These are phyloP conservation scores for Drosophila mojavensis DNA, from an alignment of 1,140 invertebrate genomes.

Conservation along the genomic window DNA sequence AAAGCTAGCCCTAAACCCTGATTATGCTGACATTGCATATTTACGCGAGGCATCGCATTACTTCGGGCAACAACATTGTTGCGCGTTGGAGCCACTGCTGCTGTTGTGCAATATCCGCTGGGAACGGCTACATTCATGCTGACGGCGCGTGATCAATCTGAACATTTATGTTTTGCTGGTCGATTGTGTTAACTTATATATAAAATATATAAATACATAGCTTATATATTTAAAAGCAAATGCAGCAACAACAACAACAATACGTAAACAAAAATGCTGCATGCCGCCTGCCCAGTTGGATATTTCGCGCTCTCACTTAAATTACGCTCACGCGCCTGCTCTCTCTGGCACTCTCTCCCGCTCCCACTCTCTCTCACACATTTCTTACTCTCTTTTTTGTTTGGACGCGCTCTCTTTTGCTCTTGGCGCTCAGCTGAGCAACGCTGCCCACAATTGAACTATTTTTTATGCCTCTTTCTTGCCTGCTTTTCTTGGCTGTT, in stretches of 20 bases:
- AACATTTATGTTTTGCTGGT: too few relatives aligned
- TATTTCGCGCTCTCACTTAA: slow-evolving; percentile 15
- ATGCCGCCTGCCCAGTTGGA: slow-evolving; percentile 33
- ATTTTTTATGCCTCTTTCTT: slow-evolving; percentile 64
- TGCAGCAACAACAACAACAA: slow-evolving; percentile 12
- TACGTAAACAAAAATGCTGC: slow-evolving; percentile 46
- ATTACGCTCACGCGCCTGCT: slow-evolving; percentile 21
- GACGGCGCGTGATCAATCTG: too few relatives aligned
- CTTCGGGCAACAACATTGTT: too few relatives aligned
- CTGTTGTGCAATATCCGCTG: too few relatives aligned
- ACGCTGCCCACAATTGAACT: slow-evolving; percentile 66
- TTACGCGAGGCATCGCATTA: too few relatives aligned
- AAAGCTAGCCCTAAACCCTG: too few relatives aligned
- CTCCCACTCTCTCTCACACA: background rate
- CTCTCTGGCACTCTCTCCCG: slow-evolving; percentile 16
- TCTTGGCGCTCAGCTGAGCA: slow-evolving; percentile 65
- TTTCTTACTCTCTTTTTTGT: background rate
- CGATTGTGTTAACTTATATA: too few relatives aligned
- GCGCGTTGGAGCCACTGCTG: too few relatives aligned
- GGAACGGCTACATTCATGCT: too few relatives aligned
- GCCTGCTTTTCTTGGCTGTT: slow-evolving; percentile 63
- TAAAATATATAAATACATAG: background rate
- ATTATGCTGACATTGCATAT: too few relatives aligned
- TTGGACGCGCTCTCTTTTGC: slow-evolving; percentile 42
- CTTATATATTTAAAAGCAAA: background rate